Evolutionary conservation across 1,140 invertebrate species (phyloP).

Genomic region (Drosophila pseudoobscura): DNA sequence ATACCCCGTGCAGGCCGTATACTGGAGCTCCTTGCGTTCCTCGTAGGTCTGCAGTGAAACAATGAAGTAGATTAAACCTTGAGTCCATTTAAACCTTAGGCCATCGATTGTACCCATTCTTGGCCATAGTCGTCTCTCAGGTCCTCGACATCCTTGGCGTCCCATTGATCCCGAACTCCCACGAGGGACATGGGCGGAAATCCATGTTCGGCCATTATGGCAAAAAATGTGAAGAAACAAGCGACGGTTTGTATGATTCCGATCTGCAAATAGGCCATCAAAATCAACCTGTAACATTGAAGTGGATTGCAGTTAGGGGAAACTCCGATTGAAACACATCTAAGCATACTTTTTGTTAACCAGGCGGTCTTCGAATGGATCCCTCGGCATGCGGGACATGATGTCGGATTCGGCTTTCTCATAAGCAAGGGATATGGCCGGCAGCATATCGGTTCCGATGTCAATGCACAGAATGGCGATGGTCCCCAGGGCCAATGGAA

Average conservation of each 20-base stretch:
- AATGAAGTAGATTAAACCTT: constrained; percentile 5
- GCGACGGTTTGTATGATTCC: constrained; percentile 99
- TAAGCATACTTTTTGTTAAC: constrained; percentile 94
- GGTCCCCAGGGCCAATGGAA: constrained; percentile 97
- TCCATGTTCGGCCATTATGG: constrained; percentile 99
- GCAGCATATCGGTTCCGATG: constrained; percentile 99
- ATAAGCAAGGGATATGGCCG: constrained; percentile 99
- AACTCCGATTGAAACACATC: not conserved
- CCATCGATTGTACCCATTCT: constrained; percentile 92
- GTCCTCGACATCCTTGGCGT: constrained; percentile 97
- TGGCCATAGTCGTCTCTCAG: constrained; percentile 97
- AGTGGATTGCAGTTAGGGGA: too few relatives aligned
- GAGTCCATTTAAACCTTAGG: too few relatives aligned
- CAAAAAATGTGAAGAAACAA: constrained; percentile 99
- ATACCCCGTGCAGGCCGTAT: constrained; percentile 86
- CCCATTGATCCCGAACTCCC: constrained; percentile 96
- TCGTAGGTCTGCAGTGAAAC: constrained; percentile 85
- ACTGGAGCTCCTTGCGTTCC: constrained; percentile 90
- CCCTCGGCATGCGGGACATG: constrained; percentile 99
- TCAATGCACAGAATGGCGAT: constrained; percentile 99
- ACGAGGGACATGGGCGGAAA: constrained; percentile 93
- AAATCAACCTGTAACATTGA: constrained; percentile 83
- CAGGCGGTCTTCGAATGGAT: constrained; percentile 95
- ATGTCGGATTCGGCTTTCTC: constrained; percentile 99
- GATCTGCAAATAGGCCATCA: constrained; percentile 98